These are phyloP conservation scores for Lithophane socia DNA, from an alignment of 2,888 invertebrate genomes.

Conservation along the genomic window DNA sequence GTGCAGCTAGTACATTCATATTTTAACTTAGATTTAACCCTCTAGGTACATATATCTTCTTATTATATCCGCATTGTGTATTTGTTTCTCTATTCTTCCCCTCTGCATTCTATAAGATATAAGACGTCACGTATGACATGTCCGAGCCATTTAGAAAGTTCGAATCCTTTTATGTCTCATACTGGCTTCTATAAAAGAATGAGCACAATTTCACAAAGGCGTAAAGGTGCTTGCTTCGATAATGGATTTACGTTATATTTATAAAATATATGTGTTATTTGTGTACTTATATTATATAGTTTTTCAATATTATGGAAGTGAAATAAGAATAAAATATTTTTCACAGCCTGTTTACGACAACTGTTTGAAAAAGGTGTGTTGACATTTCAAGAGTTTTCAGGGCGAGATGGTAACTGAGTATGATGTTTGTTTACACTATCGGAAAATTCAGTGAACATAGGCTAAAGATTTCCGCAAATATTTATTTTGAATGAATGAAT, in stretches of 20 bases:
- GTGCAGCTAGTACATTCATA: no score
- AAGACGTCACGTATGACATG: constrained; percentile 52
- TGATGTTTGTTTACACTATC: neutral
- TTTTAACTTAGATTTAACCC: no score
- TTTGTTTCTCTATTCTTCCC: constrained; percentile 30
- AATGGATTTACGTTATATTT: neutral
- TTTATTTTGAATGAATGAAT: neutral
- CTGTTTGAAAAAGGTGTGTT: neutral
- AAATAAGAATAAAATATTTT: neutral
- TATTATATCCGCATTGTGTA: constrained; percentile 19
- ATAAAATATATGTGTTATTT: constrained; percentile 12
- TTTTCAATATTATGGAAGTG: neutral
- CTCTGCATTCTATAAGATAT: constrained; percentile 3
- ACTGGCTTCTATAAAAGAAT: constrained; percentile 31
- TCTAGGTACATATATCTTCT: no score
- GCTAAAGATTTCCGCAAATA: neutral
- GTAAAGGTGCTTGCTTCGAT: neutral
- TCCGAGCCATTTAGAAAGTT: constrained; percentile 52
- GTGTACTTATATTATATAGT: no score
- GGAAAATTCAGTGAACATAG: neutral
- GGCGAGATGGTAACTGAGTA: no score
- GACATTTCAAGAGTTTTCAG: neutral
- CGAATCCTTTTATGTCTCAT: constrained; percentile 46
- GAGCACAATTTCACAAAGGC: constrained; percentile 11
- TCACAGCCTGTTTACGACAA: neutral